These are phyloP conservation scores for Arrhamphus sclerolepis DNA, from an alignment of 2,797 vertebrate genomes.

Conservation along the genomic window DNA sequence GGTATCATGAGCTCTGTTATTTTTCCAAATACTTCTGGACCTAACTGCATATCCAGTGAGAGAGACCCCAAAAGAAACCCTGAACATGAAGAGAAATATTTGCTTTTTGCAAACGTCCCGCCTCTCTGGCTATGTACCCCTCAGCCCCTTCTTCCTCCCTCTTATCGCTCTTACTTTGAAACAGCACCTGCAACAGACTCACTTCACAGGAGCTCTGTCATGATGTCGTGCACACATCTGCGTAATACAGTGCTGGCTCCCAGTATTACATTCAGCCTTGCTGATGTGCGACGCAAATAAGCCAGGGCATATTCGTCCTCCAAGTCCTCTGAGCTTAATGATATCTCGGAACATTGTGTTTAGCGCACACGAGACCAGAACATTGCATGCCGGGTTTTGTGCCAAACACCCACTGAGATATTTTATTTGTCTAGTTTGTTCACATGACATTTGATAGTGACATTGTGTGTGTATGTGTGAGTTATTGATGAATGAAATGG, in stretches of 20 bases:
- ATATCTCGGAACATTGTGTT: slow-evolving; percentile 43
- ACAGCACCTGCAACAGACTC: slow-evolving; percentile 77
- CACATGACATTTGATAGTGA: slow-evolving; percentile 42
- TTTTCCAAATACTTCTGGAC: too few species aligned
- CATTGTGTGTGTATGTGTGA: slow-evolving; percentile 8
- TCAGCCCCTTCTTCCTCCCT: slow-evolving; percentile 51
- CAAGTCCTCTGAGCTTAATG: slow-evolving; percentile 49
- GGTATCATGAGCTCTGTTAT: too few species aligned
- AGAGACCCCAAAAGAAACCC: slow-evolving; percentile 43
- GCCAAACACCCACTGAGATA: slow-evolving; percentile 26
- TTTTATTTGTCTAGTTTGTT: slow-evolving; percentile 38
- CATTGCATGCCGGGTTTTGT: slow-evolving; percentile 26
- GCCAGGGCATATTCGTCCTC: slow-evolving; percentile 59
- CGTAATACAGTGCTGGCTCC: slow-evolving; percentile 53
- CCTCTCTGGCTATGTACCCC: slow-evolving; percentile 38
- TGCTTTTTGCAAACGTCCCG: slow-evolving; percentile 49
- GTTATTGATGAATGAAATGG: slow-evolving; percentile 48
- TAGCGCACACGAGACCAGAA: slow-evolving; percentile 31
- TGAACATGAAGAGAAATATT: slow-evolving; percentile 67
- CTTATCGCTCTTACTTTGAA: slow-evolving; percentile 79
- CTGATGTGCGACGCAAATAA: slow-evolving; percentile 60
- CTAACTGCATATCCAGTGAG: neutral
- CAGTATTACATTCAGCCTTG: slow-evolving; percentile 39
- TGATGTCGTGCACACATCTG: slow-evolving; percentile 62
- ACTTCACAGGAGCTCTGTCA: slow-evolving; percentile 55